Conservation (phyloP, 1,140 invertebrate species). For the Temnothorax longispinosus region DNA sequence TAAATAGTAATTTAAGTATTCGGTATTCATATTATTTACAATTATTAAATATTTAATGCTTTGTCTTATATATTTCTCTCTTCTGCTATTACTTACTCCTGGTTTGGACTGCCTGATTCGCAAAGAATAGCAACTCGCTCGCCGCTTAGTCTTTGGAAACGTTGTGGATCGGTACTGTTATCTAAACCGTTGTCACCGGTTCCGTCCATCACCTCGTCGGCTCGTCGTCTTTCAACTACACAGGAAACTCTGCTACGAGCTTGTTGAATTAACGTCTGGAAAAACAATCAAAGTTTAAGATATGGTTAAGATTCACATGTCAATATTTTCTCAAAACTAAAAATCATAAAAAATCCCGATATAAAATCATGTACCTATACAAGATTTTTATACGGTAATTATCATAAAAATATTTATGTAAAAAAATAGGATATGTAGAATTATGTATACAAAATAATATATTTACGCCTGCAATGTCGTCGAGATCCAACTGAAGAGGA, state of each 20-base stretch:
- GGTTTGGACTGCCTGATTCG: slow-evolving; percentile 90
- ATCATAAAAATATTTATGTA: slow-evolving; percentile 7
- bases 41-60: neutral
- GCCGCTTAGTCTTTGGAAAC: slow-evolving; percentile 90
- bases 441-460: neutral
- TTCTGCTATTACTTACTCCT: slow-evolving; percentile 83
- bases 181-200: slow-evolving; percentile 82
- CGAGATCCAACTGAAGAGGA: slow-evolving; percentile 92
- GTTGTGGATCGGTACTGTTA: slow-evolving; percentile 90
- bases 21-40: neutral
- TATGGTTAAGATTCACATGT: neutral
- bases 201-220: slow-evolving; percentile 93
- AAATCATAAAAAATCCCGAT: neutral
- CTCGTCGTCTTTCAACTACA: slow-evolving; percentile 93
- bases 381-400: slow-evolving; percentile 1
- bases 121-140: slow-evolving; percentile 95
- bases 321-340: neutral
- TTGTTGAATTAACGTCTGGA: slow-evolving; percentile 81
- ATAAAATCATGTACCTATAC: neutral
- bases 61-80: neutral
- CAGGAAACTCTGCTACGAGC: slow-evolving; percentile 92
- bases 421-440: neutral
- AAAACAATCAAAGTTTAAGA: slow-evolving; percentile 5
- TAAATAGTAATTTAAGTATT: slow-evolving; percentile 1
- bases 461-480: slow-evolving; percentile 91